Evolutionary conservation across 2,888 invertebrate species (phyloP), one percentile per base, ranked within the genome.

Genomic region (Cynaeus angustus): DNA sequence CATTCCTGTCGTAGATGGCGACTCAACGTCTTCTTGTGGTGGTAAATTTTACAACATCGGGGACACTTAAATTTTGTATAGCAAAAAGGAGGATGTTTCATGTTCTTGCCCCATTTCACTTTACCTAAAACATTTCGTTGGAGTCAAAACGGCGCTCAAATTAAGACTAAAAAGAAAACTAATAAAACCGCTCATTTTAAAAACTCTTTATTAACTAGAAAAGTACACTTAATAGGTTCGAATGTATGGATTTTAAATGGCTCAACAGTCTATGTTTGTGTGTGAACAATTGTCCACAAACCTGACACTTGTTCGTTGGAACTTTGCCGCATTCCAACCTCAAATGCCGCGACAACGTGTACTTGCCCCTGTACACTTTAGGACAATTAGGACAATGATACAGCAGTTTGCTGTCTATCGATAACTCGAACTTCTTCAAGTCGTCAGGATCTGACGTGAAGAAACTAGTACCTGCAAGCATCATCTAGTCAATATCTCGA

Each of bases 1-100:
- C 88, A 88, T 72, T 88, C 88, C 68, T 87, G 85, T 38, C 83
- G 81, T 65, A 86, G 77, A 73, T 88, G 88, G 8, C 87, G 80
- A 67, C 82, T 85, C 0, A 88, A 77, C 3, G 87, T 87, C 76
- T 87, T 87, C 76, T 85, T 83, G 73, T 87, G 86, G 68, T 86
- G 86, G 78, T 87, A 88, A 41, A 85, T 81, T 70, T 87, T 85
- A 37, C 82, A 82, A 73, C 88, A 88, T 64, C 83, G 85, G 9
- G 85, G 84, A 74, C 88, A 88, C 28, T 76, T 74, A 64, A 76
- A 81, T 10, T 73, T 45, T n/a, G 66, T 14, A 50, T 68, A 68
- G 13, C 28, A 16, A 46, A 45, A 53, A 14, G 48, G 56, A 38
- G 62, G 41, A 48, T 64, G 30, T 50, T 64, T 62, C 68, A 64